phyloP scores from a whole-genome alignment of 2,797 vertebrate species.

The Apogon hyalosoma region DNA sequence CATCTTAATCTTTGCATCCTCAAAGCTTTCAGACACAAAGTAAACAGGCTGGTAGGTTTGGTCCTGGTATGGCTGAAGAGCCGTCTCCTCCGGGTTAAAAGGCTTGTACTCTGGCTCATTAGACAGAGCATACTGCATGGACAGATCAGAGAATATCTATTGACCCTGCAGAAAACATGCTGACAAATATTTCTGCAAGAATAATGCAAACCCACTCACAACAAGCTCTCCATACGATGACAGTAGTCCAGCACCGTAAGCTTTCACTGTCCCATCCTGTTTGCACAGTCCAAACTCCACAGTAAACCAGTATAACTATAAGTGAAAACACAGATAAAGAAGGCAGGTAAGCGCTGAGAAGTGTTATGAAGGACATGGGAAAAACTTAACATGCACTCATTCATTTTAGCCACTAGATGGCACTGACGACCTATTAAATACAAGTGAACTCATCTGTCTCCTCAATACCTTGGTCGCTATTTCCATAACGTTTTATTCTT shows the following conservation, averaged over 20 bases:
- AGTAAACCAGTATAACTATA: constrained; percentile 89
- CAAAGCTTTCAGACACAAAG: constrained; percentile 90
- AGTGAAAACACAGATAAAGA: not conserved
- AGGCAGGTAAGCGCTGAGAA: not conserved
- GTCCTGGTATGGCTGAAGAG: constrained; percentile 87
- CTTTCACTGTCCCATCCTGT: constrained; percentile 85
- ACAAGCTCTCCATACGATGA: constrained; percentile 87
- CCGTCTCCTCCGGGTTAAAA: constrained; percentile 85
- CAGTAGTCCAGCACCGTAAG: constrained; percentile 87
- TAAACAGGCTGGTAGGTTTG: constrained; percentile 88
- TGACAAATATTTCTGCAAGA: not conserved
- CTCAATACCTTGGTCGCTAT: not conserved
- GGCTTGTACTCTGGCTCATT: constrained; percentile 86
- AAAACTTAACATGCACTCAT: not conserved
- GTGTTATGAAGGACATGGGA: no score
- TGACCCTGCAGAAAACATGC: not conserved
- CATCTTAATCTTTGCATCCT: constrained; percentile 87
- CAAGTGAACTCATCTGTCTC: not conserved
- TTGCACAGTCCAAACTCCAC: constrained; percentile 90
- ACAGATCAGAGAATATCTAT: not conserved
- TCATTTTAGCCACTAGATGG: constrained; percentile 60
- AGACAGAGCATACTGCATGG: constrained; percentile 85
- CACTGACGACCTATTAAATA: constrained; percentile 8
- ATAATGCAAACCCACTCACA: constrained; percentile 68
- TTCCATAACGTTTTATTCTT: not conserved